phyloP scores from a whole-genome alignment of 92 coral and sea anemone genomes.

The Phenganax marumi region DNA sequence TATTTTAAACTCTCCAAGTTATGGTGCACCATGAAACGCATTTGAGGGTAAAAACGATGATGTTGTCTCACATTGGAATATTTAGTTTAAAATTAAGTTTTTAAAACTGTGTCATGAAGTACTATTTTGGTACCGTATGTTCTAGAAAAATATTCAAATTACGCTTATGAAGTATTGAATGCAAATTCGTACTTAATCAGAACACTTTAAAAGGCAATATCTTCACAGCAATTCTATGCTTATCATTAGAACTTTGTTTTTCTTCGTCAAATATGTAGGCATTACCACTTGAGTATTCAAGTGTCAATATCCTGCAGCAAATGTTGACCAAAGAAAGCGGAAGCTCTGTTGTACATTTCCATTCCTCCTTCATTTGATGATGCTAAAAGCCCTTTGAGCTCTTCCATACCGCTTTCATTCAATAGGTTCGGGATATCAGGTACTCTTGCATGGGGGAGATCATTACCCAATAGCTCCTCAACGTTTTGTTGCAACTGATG shows the following conservation, averaged over 20 bases:
- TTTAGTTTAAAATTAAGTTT: neutral
- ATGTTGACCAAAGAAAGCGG: neutral
- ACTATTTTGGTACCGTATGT: too few relatives aligned
- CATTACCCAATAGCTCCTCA: neutral
- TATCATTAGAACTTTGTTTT: neutral
- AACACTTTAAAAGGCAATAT: too few relatives aligned
- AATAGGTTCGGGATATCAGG: slow-evolving; percentile 9
- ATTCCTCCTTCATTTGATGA: neutral
- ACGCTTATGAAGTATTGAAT: too few relatives aligned
- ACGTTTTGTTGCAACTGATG: neutral
- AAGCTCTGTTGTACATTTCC: neutral
- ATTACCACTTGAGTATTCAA: neutral
- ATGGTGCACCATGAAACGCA: neutral
- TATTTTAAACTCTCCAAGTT: neutral
- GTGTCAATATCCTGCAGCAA: neutral
- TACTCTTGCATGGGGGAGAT: neutral
- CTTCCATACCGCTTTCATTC: neutral
- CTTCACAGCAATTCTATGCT: too few relatives aligned
- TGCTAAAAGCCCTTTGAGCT: neutral
- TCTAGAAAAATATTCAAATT: too few relatives aligned
- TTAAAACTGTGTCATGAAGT: neutral
- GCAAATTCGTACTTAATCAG: too few relatives aligned
- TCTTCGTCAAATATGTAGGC: neutral
- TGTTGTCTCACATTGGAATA: neutral
- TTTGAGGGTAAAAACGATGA: neutral